These are phyloP conservation scores for Temnothorax nylanderi DNA, from an alignment of 1,140 invertebrate species.

Conservation along the genomic window DNA sequence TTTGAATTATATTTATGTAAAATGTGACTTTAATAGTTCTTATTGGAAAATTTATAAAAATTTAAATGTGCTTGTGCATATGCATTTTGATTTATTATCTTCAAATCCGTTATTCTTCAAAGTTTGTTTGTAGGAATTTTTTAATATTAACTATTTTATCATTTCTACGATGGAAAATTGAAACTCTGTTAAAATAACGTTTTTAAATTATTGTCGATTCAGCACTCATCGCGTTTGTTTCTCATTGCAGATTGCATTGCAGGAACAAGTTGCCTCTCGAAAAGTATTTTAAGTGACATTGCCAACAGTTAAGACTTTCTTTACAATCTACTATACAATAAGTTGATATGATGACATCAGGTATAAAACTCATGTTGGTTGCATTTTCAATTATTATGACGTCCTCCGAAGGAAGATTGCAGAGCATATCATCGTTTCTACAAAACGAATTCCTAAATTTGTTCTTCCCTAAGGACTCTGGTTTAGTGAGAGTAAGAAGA, in stretches of 20 bases:
- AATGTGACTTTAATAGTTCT: too few relatives aligned
- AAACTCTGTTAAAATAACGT: not conserved
- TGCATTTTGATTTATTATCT: too few relatives aligned
- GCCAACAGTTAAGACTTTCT: not conserved
- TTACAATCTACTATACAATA: not conserved
- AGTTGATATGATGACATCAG: not conserved
- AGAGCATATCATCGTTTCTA: not conserved
- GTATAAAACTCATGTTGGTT: not conserved
- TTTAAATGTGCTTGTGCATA: too few relatives aligned
- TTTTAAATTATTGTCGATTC: too few relatives aligned
- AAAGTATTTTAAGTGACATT: not conserved
- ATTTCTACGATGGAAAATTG: not conserved
- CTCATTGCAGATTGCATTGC: not conserved
- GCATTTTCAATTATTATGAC: not conserved
- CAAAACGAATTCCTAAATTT: not conserved
- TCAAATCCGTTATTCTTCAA: too few relatives aligned
- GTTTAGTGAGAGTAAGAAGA: slow-evolving; percentile 2
- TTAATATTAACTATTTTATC: not conserved
- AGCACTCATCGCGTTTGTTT: too few relatives aligned
- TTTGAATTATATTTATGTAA: too few relatives aligned
- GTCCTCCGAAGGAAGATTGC: not conserved
- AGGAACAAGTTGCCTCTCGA: not conserved
- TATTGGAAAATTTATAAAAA: too few relatives aligned
- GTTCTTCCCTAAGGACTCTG: not conserved
- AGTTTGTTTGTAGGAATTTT: too few relatives aligned